Base-by-base conservation (phyloP, 2,888 invertebrate genomes). In the Eristalis arbustorum region DNA sequence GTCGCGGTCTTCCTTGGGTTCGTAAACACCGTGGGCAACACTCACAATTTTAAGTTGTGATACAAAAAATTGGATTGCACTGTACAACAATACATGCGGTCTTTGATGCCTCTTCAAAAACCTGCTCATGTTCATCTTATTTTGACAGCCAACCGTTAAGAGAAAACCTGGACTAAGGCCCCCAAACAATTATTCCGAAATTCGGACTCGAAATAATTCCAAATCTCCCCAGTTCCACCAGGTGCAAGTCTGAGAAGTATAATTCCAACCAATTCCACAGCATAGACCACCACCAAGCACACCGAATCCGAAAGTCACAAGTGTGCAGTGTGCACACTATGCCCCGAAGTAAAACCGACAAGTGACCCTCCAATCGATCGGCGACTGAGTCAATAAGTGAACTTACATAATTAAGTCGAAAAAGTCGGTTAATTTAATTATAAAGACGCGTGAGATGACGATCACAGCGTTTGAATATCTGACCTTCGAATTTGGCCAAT, bases 401-500 rank as follows among this genome's bases (percentile, higher is more conserved):
- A 68, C 57, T 59, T 59, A 59, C 59, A 59, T 59, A 67, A 25
- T 23, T 64, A 66, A 71, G 63, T 25, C 34, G 34, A 75, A 69
- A 75, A 42, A 61, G 37, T 75, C 71, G 66, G 34, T 75, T 75
- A 74, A 80, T 69, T 80, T 34, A 69, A 80, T 64, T 66, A 76
- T 25, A 71, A 22, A n/a, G 40, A 28, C 14, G 49, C 18, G 31
- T 42, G 64, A 37, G 28, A 57, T 64, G 59, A 31, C 25, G 42
- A 40, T n/a, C 28, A 31, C 28, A 64, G 34, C 49, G 31, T 57
- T 75, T 62, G 68, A 63, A 28, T 62, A 59, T 6, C 62, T 76
- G 69, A 82, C 76, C 81, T 82, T 82, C 37, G 66, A 62, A 42
- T 76, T 71, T 22, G 66, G 49, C 62, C 61, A 82, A 82, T 82